phyloP scores from a whole-genome alignment of 2,888 invertebrate genomes.

The Ecdyonurus torrentis region DNA sequence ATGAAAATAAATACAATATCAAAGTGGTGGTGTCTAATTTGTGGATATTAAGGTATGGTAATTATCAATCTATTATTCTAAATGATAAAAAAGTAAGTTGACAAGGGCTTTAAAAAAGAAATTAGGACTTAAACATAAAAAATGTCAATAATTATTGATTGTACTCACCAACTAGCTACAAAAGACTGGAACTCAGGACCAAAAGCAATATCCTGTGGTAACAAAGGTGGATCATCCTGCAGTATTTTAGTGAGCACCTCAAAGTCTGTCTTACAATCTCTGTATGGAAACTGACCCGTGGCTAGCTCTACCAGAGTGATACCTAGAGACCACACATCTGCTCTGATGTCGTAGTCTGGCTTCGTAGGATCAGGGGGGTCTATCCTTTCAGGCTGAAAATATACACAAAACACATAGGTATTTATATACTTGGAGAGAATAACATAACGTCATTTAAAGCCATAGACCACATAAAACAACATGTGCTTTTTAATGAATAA shows the following conservation, averaged over 20 bases:
- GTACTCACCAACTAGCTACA: conserved; percentile 72
- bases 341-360: conserved; percentile 95
- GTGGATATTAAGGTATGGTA: too few relatives aligned
- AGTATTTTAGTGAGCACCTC: conserved; percentile 89
- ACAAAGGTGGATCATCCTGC: conserved; percentile 69
- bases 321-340: conserved; percentile 98
- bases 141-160: conserved; percentile 7
- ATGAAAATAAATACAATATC: too few relatives aligned
- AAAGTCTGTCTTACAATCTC: conserved; percentile 92
- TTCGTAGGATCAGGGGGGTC: conserved; percentile 82
- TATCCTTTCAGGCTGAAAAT: conserved; percentile 89
- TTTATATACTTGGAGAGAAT: too few relatives aligned
- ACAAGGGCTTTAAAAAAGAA: too few relatives aligned
- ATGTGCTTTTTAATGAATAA: too few relatives aligned
- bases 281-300: conserved; percentile 87
- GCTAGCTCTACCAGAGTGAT: conserved; percentile 93
- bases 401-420: too few relatives aligned
- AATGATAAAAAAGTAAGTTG: too few relatives aligned
- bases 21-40: too few relatives aligned
- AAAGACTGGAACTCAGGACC: conserved; percentile 76
- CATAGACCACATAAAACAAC: too few relatives aligned
- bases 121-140: neutral
- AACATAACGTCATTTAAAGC: too few relatives aligned
- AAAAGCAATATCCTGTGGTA: conserved; percentile 64
- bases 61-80: too few relatives aligned